These are phyloP conservation scores for Ptychobarbus kaznakovi DNA, from an alignment of 2,797 vertebrate genomes.

Conservation along the genomic window DNA sequence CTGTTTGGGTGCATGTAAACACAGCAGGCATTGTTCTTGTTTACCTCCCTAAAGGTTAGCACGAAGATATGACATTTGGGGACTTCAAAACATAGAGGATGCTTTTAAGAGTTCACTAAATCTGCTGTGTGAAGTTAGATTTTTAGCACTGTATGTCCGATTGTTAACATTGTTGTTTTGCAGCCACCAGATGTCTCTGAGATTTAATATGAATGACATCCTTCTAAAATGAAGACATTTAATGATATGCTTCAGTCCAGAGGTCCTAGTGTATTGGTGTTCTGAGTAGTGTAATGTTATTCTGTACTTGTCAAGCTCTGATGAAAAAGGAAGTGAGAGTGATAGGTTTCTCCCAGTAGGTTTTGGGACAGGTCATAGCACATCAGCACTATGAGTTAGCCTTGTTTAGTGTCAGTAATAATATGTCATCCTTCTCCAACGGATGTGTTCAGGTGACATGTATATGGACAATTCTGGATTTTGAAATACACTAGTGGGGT, in stretches of 20 bases:
- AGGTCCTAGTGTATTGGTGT: not conserved
- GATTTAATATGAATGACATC: constrained; percentile 9
- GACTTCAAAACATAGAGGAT: constrained; percentile 1
- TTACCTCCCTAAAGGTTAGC: constrained; percentile 39
- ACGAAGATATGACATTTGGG: not conserved
- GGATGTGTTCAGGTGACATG: not conserved
- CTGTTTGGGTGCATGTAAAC: constrained; percentile 42
- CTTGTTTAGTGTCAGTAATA: constrained; percentile 14
- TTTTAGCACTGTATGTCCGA: not conserved
- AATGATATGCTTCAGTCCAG: constrained; percentile 16
- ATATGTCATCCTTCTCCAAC: not conserved
- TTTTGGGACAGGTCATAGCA: not conserved
- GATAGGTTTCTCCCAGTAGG: not conserved
- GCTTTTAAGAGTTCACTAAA: constrained; percentile 9
- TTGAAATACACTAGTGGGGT: not conserved
- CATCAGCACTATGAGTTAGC: constrained; percentile 15
- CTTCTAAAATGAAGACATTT: not conserved
- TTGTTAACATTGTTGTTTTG: not conserved
- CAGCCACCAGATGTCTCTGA: not conserved
- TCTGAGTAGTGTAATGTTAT: not conserved
- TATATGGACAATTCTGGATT: not conserved
- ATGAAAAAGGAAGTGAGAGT: not conserved
- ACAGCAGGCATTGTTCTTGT: constrained; percentile 38
- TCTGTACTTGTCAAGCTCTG: not conserved
- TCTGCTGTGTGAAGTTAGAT: not conserved